Evolutionary conservation across 2,797 vertebrate species (phyloP), one percentile per base, ranked within the genome.

Genomic region (Syngnathus acus): DNA sequence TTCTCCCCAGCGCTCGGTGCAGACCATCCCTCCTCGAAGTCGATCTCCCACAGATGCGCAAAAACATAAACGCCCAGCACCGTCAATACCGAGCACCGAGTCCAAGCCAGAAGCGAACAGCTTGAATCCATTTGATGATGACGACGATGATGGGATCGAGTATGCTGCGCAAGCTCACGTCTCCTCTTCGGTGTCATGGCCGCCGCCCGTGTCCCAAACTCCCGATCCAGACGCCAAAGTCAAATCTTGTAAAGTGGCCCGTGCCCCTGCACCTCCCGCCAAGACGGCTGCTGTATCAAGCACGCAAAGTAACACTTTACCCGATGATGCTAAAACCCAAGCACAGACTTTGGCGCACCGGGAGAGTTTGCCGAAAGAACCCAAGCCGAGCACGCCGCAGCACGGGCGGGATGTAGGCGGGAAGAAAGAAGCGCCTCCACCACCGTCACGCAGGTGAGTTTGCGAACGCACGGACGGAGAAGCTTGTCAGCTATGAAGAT

Each of bases 401-500:
- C n/a, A 11, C 8, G 53, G 66, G 67, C 80, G 76, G 45, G 37
- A 68, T 2, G 58, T 58, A 16, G 68, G 66, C 11, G 13, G 1
- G 68, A 83, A 79, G 65, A 81, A 89, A 78, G 87, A 88, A 67
- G 79, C 86, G 13, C 60, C 60, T 62, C 42, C 60, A 23, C 13
- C 42, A 88, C 80, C 90, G 69, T 82, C 89, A 82, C 90, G 91
- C 90, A 98, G 95, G 96, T 99, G 91, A 96, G 93, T 68, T 5
- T 0, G 17, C n/a, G 10, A 17, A 51, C 8, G 17, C 13, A 42
- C 9, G 11, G 5, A 42, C 2, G 11, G 8, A n/a, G n/a, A 50
- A 50, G n/a, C 48, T 8, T 50, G 6, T 50, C 19, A 19, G 48
- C 48, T n/a, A 6, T 19, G 7, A 50, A 50, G 17, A 8, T n/a